Base-by-base conservation (phyloP, 2,888 invertebrate genomes). In the Zaprionus obscuricornis region DNA sequence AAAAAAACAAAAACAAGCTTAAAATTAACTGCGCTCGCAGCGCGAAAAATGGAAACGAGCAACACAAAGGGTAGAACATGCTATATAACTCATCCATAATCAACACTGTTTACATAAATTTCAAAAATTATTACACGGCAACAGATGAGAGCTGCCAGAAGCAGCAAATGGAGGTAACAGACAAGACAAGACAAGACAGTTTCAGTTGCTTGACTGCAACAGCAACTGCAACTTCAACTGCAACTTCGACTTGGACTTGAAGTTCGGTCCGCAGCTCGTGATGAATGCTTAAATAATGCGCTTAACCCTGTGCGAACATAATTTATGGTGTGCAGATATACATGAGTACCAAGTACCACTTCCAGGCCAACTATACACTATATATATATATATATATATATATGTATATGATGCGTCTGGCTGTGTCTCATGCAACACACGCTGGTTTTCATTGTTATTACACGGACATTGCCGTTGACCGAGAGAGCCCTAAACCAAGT, bases 281-380 rank as follows among this genome's bases (percentile, higher is more conserved):
- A 83, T 85, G 83, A 85, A 85, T 85, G 78, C 81, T 73, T 81
- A 81, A 85, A 83, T 77, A 87, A 86, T 85, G 87, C 83, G 86
- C 86, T 87, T 79, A 87, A 85, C 85, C 76, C 87, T 85, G 87
- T 78, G 87, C 87, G 87, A 87, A 87, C 86, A 87, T 87, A 85
- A 87, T 87, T 87, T 87, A 87, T 87, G 84, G 84, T 86, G 86
- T 87, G 87, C 78, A 82, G 79, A 74, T 74, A 79, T 77, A 74
- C 77, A 79, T 71, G 74, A 71, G 82, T 73, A 55, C 37, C 52
- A 49, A 45, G 54, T 64, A 51, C 29, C 33, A 42, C 45, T 60
- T 40, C 14, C 31, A 40, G 45, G n/a, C n/a, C n/a, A n/a, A n/a
- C n/a, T n/a, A n/a, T n/a, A n/a, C n/a, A n/a, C n/a, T n/a, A n/a